Conservation (phyloP, 2,113 vertebrate species). For the Euleptes europaea region DNA sequence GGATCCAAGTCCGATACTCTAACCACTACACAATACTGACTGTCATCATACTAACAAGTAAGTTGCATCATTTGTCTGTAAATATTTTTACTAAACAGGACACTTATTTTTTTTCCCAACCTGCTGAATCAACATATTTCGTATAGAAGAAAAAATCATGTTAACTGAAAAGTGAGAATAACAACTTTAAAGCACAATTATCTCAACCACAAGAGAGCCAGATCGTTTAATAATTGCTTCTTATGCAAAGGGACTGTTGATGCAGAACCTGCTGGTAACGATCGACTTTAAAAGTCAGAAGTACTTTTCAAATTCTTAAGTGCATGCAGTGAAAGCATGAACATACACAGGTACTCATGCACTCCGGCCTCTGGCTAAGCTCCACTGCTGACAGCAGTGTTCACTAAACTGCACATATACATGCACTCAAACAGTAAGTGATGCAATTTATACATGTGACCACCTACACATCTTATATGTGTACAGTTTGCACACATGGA, state of each 20-base stretch:
- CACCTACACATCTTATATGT: no score
- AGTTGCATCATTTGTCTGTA: constrained; percentile 30
- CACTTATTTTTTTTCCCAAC: constrained; percentile 33
- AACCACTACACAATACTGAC: constrained; percentile 9
- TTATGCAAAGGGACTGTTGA: background rate
- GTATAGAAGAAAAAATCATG: constrained; percentile 45
- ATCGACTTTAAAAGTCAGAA: constrained; percentile 18
- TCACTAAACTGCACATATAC: no score
- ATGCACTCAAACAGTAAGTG: no score
- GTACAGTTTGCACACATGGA: no score
- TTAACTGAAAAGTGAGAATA: constrained; percentile 37
- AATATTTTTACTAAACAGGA: constrained; percentile 50
- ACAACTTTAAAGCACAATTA: constrained; percentile 43
- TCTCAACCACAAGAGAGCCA: constrained; percentile 21
- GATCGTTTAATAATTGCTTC: constrained; percentile 44
- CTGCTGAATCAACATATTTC: constrained; percentile 45
- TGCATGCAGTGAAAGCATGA: no score
- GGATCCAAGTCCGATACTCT: no score
- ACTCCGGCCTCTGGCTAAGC: no score
- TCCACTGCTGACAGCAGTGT: no score
- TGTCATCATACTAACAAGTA: constrained; percentile 34
- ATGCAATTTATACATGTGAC: no score
- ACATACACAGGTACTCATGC: no score
- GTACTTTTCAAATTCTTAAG: no score
- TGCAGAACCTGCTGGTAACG: background rate